phyloP scores from a whole-genome alignment of 2,888 invertebrate species.

The Brachypalpus laphriformis region DNA sequence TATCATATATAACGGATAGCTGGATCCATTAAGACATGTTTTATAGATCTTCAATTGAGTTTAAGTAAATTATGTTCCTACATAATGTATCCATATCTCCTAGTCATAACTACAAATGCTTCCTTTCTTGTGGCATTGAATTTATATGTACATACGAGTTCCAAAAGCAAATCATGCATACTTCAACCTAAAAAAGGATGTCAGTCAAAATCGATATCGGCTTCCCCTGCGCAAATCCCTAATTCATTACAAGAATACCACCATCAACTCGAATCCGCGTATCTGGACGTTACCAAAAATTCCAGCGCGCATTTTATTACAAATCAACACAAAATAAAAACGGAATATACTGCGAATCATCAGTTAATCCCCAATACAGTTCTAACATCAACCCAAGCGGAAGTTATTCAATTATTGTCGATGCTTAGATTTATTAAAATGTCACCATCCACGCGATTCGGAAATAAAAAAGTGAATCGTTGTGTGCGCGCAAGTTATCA shows the following conservation, averaged over 20 bases:
- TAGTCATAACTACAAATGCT: neutral
- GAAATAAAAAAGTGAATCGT: conserved; percentile 65
- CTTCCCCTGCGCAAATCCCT: conserved; percentile 23
- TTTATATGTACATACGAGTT: neutral
- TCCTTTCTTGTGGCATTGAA: neutral
- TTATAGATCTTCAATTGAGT: too few species aligned
- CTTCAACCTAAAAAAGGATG: neutral
- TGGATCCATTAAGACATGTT: too few species aligned
- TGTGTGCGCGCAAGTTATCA: conserved; percentile 12
- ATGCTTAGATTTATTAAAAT: conserved; percentile 74
- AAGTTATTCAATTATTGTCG: conserved; percentile 74
- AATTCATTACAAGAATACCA: conserved; percentile 44
- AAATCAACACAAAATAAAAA: conserved; percentile 42
- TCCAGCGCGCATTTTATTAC: conserved; percentile 8
- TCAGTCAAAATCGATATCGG: conserved; percentile 36
- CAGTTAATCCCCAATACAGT: conserved; percentile 50
- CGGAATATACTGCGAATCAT: conserved; percentile 33
- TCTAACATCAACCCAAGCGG: conserved; percentile 72
- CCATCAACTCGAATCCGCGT: conserved; percentile 15
- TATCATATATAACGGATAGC: too few species aligned
- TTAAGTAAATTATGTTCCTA: too few species aligned
- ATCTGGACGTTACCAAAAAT: conserved; percentile 6
- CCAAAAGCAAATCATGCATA: neutral
- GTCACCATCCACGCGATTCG: conserved; percentile 58
- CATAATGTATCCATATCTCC: too few species aligned